Conservation (phyloP, 2,113 vertebrate genomes). For the Etia nguti region DNA sequence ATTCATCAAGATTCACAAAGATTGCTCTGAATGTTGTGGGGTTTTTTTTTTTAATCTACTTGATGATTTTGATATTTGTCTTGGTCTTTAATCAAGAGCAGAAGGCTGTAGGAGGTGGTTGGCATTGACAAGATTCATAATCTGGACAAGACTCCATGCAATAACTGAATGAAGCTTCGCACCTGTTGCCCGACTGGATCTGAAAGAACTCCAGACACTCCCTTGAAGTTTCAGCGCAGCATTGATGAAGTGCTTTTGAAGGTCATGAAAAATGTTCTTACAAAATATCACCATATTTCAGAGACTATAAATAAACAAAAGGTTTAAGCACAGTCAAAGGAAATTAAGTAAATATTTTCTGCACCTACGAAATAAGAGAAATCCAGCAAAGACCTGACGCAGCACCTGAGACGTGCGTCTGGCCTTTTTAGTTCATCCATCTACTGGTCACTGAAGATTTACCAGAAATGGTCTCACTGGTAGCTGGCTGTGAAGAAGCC, state of each 20-base stretch:
- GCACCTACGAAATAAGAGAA: not conserved
- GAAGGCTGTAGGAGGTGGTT: slow-evolving; percentile 30
- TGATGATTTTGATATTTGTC: not conserved
- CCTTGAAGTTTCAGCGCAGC: not conserved
- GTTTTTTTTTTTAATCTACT: not conserved
- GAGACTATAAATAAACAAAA: not conserved
- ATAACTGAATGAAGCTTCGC: not conserved
- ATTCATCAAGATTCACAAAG: not conserved
- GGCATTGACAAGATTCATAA: not conserved
- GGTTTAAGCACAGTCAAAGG: not conserved
- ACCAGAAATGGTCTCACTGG: not conserved
- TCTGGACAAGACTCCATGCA: not conserved
- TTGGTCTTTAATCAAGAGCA: slow-evolving; percentile 15
- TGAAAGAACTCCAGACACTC: not conserved
- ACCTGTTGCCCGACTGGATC: slow-evolving; percentile 7
- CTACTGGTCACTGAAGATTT: not conserved
- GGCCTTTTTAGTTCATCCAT: accelerated
- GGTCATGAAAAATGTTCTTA: not conserved
- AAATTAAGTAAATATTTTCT: not conserved
- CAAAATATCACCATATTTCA: not conserved
- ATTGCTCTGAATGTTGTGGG: not conserved
- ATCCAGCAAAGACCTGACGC: not conserved
- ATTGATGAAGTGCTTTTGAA: not conserved
- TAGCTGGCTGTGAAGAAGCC: not conserved
- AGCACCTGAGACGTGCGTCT: not conserved